Conservation (phyloP, 92 coral and sea anemone species). For the Epizoanthus illoricatus region DNA sequence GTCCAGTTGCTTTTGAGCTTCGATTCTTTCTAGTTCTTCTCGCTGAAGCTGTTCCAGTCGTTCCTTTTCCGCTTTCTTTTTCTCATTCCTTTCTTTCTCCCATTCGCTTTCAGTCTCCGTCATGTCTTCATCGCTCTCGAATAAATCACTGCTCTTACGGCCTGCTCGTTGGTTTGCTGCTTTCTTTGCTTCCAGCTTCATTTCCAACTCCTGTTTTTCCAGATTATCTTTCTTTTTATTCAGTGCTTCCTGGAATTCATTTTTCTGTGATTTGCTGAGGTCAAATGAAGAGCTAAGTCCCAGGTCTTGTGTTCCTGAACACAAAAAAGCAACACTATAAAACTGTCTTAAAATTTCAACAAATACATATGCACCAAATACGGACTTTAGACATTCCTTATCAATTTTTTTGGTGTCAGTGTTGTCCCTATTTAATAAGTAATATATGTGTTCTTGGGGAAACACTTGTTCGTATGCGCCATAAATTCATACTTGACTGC, state of each 20-base stretch:
- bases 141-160: conserved; percentile 23
- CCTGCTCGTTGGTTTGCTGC: conserved; percentile 22
- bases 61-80: conserved; percentile 51
- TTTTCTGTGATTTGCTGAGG: conserved; percentile 27
- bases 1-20: conserved; percentile 32
- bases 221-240: conserved; percentile 36
- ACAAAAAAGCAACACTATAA: not conserved
- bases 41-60: conserved; percentile 25
- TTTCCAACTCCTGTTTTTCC: conserved; percentile 32
- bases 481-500: too few species aligned
- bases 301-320: conserved; percentile 23
- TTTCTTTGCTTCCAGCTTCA: conserved; percentile 15
- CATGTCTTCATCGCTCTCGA: conserved; percentile 77
- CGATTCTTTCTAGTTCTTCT: conserved; percentile 41
- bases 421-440: too few species aligned
- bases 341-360: too few species aligned
- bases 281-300: conserved; percentile 37
- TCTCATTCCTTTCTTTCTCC: conserved; percentile 70
- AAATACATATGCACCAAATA: too few species aligned
- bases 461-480: too few species aligned
- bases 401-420: too few species aligned
- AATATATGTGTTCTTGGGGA: too few species aligned
- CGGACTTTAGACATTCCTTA: too few species aligned
- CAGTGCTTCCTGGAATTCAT: conserved; percentile 42
- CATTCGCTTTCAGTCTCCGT: conserved; percentile 91